A percentile compares a stretch with the other conserved stretches of the same genome.
Evolutionary conservation across 2,113 vertebrate genomes (phyloP).

Genomic region (Antigone vipio): DNA sequence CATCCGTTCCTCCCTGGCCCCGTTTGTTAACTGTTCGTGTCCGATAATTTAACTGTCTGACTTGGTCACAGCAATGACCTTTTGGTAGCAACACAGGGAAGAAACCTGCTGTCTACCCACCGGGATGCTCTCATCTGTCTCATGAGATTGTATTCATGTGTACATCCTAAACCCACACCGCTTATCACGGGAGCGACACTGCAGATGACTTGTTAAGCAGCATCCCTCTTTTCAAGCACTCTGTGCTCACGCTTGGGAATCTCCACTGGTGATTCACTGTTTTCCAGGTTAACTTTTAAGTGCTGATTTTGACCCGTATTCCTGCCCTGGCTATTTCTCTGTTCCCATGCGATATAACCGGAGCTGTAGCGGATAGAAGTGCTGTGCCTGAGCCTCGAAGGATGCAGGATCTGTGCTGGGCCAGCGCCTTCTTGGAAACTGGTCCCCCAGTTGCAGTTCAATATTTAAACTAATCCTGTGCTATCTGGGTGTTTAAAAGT

Average conservation of each 20-base stretch:
- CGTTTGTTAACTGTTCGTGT: background rate
- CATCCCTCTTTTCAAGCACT: fast-evolving
- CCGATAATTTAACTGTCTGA: background rate
- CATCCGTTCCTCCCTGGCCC: background rate
- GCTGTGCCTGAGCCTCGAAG: background rate
- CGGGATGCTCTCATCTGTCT: background rate
- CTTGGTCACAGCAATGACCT: background rate
- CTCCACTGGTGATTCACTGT: background rate
- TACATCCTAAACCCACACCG: background rate
- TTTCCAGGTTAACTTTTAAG: slow-evolving; percentile 38
- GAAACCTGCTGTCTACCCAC: background rate
- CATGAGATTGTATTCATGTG: background rate
- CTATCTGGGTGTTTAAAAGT: slow-evolving; percentile 1
- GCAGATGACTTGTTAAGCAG: background rate
- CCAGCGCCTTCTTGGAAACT: background rate
- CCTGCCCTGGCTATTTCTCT: background rate
- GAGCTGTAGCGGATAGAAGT: background rate
- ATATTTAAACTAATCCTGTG: slow-evolving; percentile 24
- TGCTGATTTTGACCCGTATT: slow-evolving; percentile 52
- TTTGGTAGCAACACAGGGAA: background rate
- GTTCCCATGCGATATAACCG: background rate
- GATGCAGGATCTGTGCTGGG: background rate
- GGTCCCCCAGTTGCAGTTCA: background rate
- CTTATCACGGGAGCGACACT: fast-evolving
- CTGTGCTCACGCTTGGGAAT: background rate